These are phyloP conservation scores for Myotis lucifugus DNA, from an alignment of 2,113 vertebrate genomes.

Conservation along the genomic window DNA sequence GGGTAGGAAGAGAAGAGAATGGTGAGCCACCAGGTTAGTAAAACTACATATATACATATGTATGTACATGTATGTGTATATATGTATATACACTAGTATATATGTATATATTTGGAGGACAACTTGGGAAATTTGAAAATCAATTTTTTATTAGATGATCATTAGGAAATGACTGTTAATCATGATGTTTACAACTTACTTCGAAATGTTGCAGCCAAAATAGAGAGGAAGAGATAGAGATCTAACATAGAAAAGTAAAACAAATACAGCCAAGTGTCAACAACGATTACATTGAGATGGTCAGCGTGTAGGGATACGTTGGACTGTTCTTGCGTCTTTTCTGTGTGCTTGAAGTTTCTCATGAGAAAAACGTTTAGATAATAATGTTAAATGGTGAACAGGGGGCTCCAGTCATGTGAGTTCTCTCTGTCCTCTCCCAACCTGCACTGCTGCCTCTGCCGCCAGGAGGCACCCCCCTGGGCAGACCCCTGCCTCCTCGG, in stretches of 20 bases:
- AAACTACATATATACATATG: background rate
- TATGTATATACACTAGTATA: too few species aligned
- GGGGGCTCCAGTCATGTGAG: background rate
- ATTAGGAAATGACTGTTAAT: background rate
- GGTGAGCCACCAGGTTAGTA: background rate
- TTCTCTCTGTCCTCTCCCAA: background rate
- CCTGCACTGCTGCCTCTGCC: background rate
- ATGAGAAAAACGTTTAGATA: background rate
- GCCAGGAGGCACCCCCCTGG: background rate
- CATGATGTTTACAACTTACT: background rate
- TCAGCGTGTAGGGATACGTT: accelerated
- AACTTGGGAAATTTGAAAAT: background rate
- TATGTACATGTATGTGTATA: too few species aligned
- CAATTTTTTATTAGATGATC: background rate
- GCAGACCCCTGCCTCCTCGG: background rate
- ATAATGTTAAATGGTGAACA: background rate
- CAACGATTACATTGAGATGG: too few species aligned
- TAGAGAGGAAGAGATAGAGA: background rate
- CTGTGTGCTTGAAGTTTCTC: background rate
- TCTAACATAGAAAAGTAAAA: background rate
- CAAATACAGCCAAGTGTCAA: background rate
- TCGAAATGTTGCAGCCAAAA: background rate
- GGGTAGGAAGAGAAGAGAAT: background rate
- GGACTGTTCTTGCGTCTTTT: background rate
- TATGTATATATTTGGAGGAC: background rate